These are phyloP conservation scores for Lasioglossum albipes DNA, from an alignment of 1,140 invertebrate genomes.

Conservation along the genomic window DNA sequence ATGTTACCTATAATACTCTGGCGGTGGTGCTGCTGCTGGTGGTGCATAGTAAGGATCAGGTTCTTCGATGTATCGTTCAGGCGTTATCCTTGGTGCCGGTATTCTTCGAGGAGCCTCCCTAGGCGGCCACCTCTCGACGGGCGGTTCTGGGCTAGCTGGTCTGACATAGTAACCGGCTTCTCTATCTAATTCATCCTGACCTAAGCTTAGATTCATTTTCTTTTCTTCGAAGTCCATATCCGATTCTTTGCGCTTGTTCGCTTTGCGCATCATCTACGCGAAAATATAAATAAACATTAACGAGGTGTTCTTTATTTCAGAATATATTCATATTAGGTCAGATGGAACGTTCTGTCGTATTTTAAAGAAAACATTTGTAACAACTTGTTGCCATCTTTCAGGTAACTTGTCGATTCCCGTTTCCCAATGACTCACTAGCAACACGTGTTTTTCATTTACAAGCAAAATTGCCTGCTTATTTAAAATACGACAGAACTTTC, in stretches of 20 bases:
- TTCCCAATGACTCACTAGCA: too few relatives aligned
- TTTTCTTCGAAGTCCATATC: constrained; percentile 98
- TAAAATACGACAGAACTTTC: too few relatives aligned
- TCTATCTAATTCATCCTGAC: constrained; percentile 92
- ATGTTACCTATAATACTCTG: constrained; percentile 76
- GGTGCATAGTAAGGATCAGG: constrained; percentile 74
- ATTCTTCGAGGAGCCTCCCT: constrained; percentile 65
- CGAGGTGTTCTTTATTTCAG: not conserved
- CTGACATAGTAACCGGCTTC: constrained; percentile 91
- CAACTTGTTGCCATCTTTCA: too few relatives aligned
- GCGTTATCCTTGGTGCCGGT: constrained; percentile 73
- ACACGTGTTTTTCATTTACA: too few relatives aligned
- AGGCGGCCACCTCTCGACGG: constrained; percentile 75
- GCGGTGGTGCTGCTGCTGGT: constrained; percentile 64
- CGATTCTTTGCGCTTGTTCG: constrained; percentile 94
- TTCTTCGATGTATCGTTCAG: constrained; percentile 75
- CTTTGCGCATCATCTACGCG: constrained; percentile 89
- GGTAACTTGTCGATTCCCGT: too few relatives aligned
- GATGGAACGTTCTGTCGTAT: too few relatives aligned
- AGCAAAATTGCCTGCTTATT: too few relatives aligned
- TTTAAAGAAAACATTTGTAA: too few relatives aligned
- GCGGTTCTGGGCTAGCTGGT: constrained; percentile 80
- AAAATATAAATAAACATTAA: constrained; percentile 5
- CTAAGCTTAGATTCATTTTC: constrained; percentile 93
- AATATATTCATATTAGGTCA: not conserved